Percentiles rank a stretch among this genome's conserved stretches.
phyloP scores from a whole-genome alignment of 2,113 vertebrate genomes.

The Gnathonemus echidnorhynchus region DNA sequence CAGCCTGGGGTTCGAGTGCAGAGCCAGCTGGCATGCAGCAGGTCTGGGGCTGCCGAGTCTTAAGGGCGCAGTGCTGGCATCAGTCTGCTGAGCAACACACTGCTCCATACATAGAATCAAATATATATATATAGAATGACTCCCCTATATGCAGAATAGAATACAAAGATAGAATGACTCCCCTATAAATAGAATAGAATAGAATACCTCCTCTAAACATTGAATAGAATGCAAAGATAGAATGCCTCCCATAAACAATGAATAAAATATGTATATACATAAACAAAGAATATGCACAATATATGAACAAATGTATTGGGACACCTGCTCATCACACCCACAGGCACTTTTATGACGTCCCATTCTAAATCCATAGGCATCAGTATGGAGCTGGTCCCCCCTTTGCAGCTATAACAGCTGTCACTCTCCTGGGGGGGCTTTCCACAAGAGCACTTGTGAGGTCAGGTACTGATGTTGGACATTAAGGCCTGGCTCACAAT shows the following conservation, averaged over 20 bases:
- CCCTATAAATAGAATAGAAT: too few relatives aligned
- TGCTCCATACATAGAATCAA: background rate
- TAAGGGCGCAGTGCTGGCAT: background rate
- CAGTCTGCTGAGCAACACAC: background rate
- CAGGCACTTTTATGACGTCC: background rate
- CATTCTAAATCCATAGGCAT: background rate
- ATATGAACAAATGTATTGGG: background rate
- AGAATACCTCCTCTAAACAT: too few relatives aligned
- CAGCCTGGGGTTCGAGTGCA: background rate
- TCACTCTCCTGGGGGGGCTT: background rate
- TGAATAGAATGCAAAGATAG: background rate
- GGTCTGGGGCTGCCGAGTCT: background rate
- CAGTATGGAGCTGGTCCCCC: background rate
- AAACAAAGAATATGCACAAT: background rate
- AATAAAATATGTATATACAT: background rate
- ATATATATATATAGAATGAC: background rate
- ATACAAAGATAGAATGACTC: background rate
- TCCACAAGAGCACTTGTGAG: background rate
- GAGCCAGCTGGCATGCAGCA: fast-evolving
- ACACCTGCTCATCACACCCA: background rate
- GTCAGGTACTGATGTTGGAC: background rate
- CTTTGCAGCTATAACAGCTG: background rate
- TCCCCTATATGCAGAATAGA: background rate
- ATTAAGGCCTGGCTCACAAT: background rate
- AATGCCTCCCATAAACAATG: background rate